A percentile compares a stretch with the other conserved stretches of the same genome.
Evolutionary conservation across 35 echinoderm and acorn worm species (phyloP).

Genomic region (Diadema setosum): DNA sequence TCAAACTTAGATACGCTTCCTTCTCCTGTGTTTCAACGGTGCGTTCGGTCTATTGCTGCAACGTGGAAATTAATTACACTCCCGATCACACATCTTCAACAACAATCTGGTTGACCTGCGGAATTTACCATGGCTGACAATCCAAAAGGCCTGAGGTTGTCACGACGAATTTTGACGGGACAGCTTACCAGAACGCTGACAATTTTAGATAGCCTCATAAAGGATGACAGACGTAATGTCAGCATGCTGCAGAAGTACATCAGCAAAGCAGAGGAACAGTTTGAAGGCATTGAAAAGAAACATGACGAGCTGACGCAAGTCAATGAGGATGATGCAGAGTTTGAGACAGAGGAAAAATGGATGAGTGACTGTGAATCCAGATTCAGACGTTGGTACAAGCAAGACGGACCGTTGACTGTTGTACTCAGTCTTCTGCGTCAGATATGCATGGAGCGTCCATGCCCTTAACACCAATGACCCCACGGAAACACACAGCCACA

Average conservation of each 20-base stretch:
- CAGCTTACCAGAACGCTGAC: constrained; percentile 55
- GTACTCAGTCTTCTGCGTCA: constrained; percentile 35
- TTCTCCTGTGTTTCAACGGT: neutral
- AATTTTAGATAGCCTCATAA: constrained; percentile 3
- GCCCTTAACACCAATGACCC: neutral
- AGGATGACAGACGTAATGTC: neutral
- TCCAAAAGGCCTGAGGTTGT: constrained; percentile 51
- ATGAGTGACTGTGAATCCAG: neutral
- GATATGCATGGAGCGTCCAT: neutral
- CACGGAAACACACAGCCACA: neutral
- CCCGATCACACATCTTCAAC: constrained; percentile 36
- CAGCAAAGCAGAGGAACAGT: constrained; percentile 62
- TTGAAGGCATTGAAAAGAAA: constrained; percentile 47
- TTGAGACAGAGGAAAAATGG: constrained; percentile 5
- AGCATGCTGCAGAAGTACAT: constrained; percentile 34
- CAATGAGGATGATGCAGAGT: constrained; percentile 23
- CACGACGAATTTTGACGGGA: constrained; percentile 43
- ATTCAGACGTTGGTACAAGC: neutral
- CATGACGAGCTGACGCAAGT: constrained; percentile 45
- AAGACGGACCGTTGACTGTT: constrained; percentile 52
- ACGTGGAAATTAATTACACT: neutral
- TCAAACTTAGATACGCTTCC: neutral
- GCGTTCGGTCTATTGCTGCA: constrained; percentile 37
- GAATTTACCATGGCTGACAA: neutral
- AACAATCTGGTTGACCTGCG: constrained; percentile 31